Evolutionary conservation across 2,797 vertebrate species (phyloP), one percentile per base, ranked within the genome.

Genomic region (Heterohyrax brucei): DNA sequence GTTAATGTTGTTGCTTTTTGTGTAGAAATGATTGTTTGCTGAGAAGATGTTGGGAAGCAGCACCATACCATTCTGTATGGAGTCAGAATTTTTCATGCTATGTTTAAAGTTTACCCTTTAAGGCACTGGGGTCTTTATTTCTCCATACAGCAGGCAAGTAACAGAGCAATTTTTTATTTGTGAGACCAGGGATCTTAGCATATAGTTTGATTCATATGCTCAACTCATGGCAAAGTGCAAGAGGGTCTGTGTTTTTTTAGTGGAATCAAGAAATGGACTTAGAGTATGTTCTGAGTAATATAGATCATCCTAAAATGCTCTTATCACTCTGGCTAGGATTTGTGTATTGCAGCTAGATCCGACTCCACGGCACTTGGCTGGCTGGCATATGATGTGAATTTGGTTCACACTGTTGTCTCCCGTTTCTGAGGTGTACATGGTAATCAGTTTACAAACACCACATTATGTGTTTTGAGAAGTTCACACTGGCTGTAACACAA

Each of bases 401-500:
- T 97, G 92, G 97, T 97, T 98, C 96, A 87, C 89, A 91, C 14
- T 12, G 10, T 91, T 95, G 81, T 97, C 92, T 96, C 78, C 95
- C 96, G 97, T 44, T 79, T 94, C 89, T 72, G 77, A 95, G 91
- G 92, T 96, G 46, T 89, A 92, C 12, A 5, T 56, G 85, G 87
- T 93, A 97, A 97, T 97, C 78, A 86, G 77, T 97, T 98, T 44
- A 50, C 88, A 86, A 86, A 86, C 68, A 59, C 91, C 78, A 5
- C 48, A 97, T 97, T 88, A 62, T 94, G 97, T 93, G 98, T 98
- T 98, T 96, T 93, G 89, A 98, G 85, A 18, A 84, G 94, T 86
- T 94, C 94, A 84, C 73, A 33, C 44, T 90, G 91, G 95, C 97
- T 97, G 87, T 81, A 95, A 96, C 96, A 98, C 97, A 97, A 97